These are phyloP conservation scores for Tapirus indicus DNA, from an alignment of 2,797 vertebrate species.

Conservation along the genomic window DNA sequence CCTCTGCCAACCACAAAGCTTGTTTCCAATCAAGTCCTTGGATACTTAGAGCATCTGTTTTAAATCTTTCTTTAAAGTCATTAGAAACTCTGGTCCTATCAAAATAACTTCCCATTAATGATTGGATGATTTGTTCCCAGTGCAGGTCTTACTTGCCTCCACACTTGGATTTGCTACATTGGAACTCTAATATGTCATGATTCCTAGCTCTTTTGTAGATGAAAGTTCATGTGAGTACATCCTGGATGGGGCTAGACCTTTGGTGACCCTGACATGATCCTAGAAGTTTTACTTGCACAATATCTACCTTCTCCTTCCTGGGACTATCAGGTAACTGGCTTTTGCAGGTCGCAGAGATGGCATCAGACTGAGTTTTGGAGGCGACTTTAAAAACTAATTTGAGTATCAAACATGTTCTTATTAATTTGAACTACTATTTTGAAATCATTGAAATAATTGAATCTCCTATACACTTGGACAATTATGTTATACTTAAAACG, in stretches of 20 bases:
- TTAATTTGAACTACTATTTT: neutral
- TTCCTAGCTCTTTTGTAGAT: neutral
- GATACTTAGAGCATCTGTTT: neutral
- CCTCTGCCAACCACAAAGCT: neutral
- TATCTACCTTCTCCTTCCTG: neutral
- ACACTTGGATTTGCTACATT: neutral
- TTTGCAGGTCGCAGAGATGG: neutral
- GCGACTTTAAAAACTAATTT: neutral
- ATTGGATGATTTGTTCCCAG: neutral
- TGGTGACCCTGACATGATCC: no score
- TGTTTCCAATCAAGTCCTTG: neutral
- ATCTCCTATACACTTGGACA: neutral
- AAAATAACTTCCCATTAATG: neutral
- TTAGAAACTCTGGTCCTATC: neutral
- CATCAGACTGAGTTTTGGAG: neutral
- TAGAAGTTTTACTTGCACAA: neutral
- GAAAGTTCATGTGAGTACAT: neutral
- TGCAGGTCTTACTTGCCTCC: neutral
- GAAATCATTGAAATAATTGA: neutral
- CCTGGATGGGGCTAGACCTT: neutral
- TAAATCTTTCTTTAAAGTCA: neutral
- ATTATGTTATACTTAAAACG: neutral
- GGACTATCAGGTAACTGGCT: neutral
- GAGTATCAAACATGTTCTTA: neutral
- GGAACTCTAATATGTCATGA: neutral